Evolutionary conservation across 2,113 vertebrate genomes (phyloP).

Genomic region (Cephalopholis sonnerati): DNA sequence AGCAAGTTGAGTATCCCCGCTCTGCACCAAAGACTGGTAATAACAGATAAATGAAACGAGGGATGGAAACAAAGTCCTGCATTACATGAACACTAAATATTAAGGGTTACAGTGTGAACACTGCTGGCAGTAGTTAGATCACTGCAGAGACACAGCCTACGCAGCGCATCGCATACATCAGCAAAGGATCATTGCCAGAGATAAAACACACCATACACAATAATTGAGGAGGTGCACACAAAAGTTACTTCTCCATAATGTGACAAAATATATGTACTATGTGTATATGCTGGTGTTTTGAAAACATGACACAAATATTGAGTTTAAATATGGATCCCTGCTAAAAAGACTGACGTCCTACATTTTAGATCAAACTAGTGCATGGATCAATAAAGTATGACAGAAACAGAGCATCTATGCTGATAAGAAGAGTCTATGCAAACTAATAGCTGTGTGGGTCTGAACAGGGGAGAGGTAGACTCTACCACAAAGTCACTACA

Average conservation of each 20-base stretch:
- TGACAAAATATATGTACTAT: neutral
- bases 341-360: neutral
- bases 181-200: conserved; percentile 14
- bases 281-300: neutral
- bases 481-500: conserved; percentile 10
- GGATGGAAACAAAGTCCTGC: conserved; percentile 10
- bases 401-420: conserved; percentile 16
- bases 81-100: conserved; percentile 29
- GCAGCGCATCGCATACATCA: conserved; percentile 15
- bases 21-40: conserved; percentile 10
- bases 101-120: conserved; percentile 17
- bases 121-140: conserved; percentile 11
- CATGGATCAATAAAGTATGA: conserved; percentile 9
- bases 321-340: neutral
- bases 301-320: neutral
- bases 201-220: conserved; percentile 7
- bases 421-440: conserved; percentile 4
- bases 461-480: conserved; percentile 1
- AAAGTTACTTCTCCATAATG: neutral
- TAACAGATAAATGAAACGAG: neutral
- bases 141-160: conserved; percentile 28
- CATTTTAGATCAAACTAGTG: conserved; percentile 18
- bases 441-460: conserved; percentile 3
- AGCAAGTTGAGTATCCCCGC: neutral
- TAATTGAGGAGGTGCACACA: conserved; percentile 5